Percentiles rank a stretch among this genome's conserved stretches.
Evolutionary conservation across 2,888 invertebrate genomes (phyloP).

Genomic region (Caenorhabditis panamensis): DNA sequence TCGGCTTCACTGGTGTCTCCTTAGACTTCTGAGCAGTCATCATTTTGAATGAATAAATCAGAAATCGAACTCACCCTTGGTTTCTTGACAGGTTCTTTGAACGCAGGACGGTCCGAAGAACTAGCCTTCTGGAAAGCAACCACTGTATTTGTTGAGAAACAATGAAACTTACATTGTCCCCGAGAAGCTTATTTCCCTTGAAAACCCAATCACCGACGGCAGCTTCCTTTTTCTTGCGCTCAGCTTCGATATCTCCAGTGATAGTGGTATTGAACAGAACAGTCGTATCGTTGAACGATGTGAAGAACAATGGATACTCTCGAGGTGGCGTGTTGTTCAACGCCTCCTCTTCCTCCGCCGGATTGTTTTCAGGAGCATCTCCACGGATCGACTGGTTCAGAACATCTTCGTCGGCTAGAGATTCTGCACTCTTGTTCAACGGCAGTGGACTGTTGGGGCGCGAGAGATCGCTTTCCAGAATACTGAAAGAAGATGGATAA

Average conservation of each 20-base stretch:
- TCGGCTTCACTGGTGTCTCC: constrained; percentile 20
- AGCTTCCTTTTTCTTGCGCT: constrained; percentile 13
- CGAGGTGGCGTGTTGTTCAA: constrained; percentile 11
- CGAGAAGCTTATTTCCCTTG: constrained; percentile 13
- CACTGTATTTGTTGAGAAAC: not conserved
- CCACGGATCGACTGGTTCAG: constrained; percentile 1
- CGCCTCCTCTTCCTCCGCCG: constrained; percentile 4
- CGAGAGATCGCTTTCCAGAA: not conserved
- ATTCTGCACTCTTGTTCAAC: constrained; percentile 4
- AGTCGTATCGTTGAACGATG: constrained; percentile 49
- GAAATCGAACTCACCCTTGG: constrained; percentile 22
- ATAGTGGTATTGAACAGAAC: constrained; percentile 52
- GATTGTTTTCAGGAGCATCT: no score
- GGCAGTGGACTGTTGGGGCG: constrained; percentile 20
- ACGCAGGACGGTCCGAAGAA: not conserved
- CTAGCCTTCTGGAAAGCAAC: not conserved
- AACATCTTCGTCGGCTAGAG: not conserved
- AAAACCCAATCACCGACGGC: constrained; percentile 40
- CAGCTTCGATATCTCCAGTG: constrained; percentile 29
- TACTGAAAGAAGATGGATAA: not conserved
- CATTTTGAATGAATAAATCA: no score
- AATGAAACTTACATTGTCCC: constrained; percentile 3
- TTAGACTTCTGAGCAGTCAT: not conserved
- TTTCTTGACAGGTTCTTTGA: constrained; percentile 23
- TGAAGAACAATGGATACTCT: constrained; percentile 42